Percentiles rank a stretch among this genome's conserved stretches.
These are phyloP conservation scores for Trissolcus brochymenae DNA, from an alignment of 2,888 invertebrate genomes.

Conservation along the genomic window DNA sequence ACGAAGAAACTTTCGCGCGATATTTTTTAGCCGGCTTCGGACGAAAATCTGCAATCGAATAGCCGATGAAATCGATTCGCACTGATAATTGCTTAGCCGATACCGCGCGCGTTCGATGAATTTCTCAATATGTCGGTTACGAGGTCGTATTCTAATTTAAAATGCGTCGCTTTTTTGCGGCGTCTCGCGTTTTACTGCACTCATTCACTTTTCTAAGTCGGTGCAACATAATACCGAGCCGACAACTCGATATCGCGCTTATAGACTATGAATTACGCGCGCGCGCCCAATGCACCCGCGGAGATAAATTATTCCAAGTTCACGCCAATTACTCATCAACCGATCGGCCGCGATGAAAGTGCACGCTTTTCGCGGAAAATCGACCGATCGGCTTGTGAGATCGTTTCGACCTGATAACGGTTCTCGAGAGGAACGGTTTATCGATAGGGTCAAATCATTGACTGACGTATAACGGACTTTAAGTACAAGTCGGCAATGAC, in stretches of 20 bases:
- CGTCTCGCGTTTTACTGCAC: conserved; percentile 44
- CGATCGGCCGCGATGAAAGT: conserved; percentile 23
- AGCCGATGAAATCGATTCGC: conserved; percentile 50
- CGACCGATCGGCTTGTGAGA: conserved; percentile 45
- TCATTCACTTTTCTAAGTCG: conserved; percentile 54
- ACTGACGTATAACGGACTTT: conserved; percentile 34
- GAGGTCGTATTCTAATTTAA: conserved; percentile 55
- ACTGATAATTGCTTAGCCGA: conserved; percentile 52
- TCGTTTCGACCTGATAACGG: conserved; percentile 51
- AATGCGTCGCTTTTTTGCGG: conserved; percentile 38
- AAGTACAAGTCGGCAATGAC: conserved; percentile 35
- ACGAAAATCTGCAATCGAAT: conserved; percentile 44
- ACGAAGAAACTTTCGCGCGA: conserved; percentile 36
- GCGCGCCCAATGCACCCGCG: conserved; percentile 1
- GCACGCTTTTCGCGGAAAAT: conserved; percentile 45
- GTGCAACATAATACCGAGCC: conserved; percentile 42
- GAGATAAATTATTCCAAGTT: conserved; percentile 34
- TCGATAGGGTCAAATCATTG: conserved; percentile 49
- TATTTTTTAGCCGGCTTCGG: conserved; percentile 10
- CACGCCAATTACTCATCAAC: conserved; percentile 11
- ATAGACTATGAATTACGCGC: conserved; percentile 16
- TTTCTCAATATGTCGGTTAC: conserved; percentile 57
- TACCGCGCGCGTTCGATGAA: conserved; percentile 34
- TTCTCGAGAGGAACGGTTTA: conserved; percentile 45
- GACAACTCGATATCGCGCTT: conserved; percentile 12